Conservation (phyloP, 2,797 vertebrate genomes). For the Hypotaenidia philippensis region DNA sequence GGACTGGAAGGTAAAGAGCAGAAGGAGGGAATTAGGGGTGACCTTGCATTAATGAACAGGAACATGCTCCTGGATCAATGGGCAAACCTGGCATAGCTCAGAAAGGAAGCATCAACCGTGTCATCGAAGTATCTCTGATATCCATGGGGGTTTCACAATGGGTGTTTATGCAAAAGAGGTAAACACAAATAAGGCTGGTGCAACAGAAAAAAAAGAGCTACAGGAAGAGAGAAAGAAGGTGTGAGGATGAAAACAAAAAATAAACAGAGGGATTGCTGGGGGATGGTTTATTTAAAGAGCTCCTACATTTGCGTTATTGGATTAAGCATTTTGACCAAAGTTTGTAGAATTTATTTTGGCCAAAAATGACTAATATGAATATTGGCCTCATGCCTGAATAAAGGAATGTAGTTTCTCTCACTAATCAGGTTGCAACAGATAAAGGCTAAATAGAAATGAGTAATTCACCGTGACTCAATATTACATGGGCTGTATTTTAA, state of each 20-base stretch:
- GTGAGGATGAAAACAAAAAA: conserved; percentile 48
- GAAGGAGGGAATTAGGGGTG: conserved; percentile 72
- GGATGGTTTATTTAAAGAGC: conserved; percentile 60
- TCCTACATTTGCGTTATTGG: conserved; percentile 49
- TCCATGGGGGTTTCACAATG: conserved; percentile 57
- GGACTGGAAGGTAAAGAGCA: conserved; percentile 67
- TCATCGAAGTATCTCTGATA: conserved; percentile 68
- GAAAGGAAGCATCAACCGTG: conserved; percentile 60
- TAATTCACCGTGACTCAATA: conserved; percentile 70
- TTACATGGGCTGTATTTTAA: conserved; percentile 72
- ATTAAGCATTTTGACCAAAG: conserved; percentile 73
- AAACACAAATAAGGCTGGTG: conserved; percentile 45
- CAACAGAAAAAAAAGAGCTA: conserved; percentile 22
- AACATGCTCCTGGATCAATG: conserved; percentile 70
- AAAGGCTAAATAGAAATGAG: conserved; percentile 73
- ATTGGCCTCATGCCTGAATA: conserved; percentile 68
- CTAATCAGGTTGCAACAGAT: conserved; percentile 76
- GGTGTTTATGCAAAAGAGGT: conserved; percentile 70
- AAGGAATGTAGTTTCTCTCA: conserved; percentile 71
- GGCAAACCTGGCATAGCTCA: conserved; percentile 68
- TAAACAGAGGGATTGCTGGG: conserved; percentile 31
- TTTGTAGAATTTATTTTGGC: conserved; percentile 70
- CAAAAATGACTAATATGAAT: conserved; percentile 70
- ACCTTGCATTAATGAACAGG: conserved; percentile 76
- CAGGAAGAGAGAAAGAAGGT: conserved; percentile 41